Evolutionary conservation across 30 jellyfish, hydroid and myxozoan species (phyloP).

Genomic region (Sanderia malayensis): DNA sequence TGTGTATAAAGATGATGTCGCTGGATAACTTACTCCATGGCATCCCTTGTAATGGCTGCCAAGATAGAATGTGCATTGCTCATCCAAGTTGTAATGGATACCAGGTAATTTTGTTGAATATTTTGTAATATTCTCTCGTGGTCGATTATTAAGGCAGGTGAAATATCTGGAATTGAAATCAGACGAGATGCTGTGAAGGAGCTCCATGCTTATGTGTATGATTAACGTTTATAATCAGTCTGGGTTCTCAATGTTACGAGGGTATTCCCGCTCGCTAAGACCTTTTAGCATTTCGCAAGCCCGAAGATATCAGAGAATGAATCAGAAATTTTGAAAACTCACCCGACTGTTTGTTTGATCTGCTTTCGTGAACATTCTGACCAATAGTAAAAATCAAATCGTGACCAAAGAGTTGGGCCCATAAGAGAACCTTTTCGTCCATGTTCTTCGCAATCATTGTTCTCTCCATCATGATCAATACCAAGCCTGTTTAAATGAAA

Average conservation of each 20-base stretch:
- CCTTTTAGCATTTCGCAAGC: no score
- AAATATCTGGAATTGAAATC: no score
- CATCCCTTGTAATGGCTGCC: slow-evolving; percentile 7
- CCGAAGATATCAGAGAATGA: no score
- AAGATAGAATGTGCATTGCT: slow-evolving; percentile 25
- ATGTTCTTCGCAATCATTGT: slow-evolving; percentile 27
- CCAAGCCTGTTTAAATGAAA: slow-evolving; percentile 40
- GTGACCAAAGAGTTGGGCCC: slow-evolving; percentile 34
- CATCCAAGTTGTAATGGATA: slow-evolving; percentile 12
- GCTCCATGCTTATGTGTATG: no score
- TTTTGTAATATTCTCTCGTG: slow-evolving; percentile 24
- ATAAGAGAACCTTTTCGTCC: slow-evolving; percentile 40
- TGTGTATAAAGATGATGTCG: no score
- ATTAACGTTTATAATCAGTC: no score
- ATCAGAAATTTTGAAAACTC: no score
- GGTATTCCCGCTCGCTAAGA: no score
- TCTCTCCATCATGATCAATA: slow-evolving; percentile 49
- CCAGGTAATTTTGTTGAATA: slow-evolving; percentile 42
- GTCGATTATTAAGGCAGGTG: slow-evolving; percentile 36
- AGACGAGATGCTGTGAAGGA: no score
- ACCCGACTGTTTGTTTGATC: slow-evolving; percentile 22
- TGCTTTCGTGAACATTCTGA: slow-evolving; percentile 29
- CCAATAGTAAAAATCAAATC: slow-evolving; percentile 50
- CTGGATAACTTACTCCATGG: neutral
- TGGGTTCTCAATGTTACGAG: no score